Base-by-base conservation (phyloP, 2,797 vertebrate species). In the Pelochelys cantorii region DNA sequence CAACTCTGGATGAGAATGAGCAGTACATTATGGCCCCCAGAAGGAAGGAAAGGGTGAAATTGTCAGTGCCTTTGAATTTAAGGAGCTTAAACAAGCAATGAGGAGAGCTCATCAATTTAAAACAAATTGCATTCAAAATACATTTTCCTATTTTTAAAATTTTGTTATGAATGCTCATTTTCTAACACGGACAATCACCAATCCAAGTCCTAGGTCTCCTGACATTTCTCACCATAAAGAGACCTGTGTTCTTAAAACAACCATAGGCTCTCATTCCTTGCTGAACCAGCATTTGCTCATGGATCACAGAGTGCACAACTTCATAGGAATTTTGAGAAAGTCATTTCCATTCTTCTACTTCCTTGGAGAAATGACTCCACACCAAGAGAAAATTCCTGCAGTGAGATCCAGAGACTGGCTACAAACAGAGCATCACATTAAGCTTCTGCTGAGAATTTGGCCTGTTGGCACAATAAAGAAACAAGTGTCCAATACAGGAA, bases 361-460 rank as follows among this genome's bases (percentile, higher is more conserved):
- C 77, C 88, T 77, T 93, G 78, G 88, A 59, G 48, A 91, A 95
- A 88, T 59, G 78, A 80, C 86, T 89, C 80, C 60, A 56, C 9
- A 0, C 7, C 77, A 79, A 93, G 92, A 55, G 7, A 37, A 89
- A 93, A 92, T 79, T 83, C 42, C 91, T 62, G 65, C 87, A 56
- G 78, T 95, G 95, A 94, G 95, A 96, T 90, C 81, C 93, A 89
- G 90, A 90, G 93, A 91, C 84, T 95, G 95, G 96, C 95, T 97
- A 94, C 90, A 93, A 90, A 90, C 83, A 93, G 87, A 87, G 84
- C 93, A 93, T 86, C 88, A 60, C 83, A 88, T 29, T 93, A 8
- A 34, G 78, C 83, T 94, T 88, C 81, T 94, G 78, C 86, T 87
- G 29, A 93, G 42, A 83, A 57, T 59, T 90, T 60, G 81, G 29